Evolutionary conservation across 2,113 vertebrate species (phyloP).

Genomic region (Indicator indicator): DNA sequence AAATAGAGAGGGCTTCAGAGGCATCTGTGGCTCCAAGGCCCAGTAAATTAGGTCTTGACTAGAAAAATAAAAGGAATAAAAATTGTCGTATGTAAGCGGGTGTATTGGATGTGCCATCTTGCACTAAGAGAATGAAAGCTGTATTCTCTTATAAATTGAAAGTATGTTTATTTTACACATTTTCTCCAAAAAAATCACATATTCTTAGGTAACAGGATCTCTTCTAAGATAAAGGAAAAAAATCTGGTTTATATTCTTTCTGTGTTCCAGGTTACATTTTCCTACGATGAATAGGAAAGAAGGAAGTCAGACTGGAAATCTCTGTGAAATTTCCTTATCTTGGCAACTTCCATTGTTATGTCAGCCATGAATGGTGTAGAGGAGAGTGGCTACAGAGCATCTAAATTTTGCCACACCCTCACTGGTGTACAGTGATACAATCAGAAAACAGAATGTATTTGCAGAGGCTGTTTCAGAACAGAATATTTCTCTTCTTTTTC

Average conservation of each 20-base stretch:
- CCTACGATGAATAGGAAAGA: neutral
- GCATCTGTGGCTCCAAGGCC: constrained; percentile 10
- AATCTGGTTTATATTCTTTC: neutral
- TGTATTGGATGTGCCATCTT: neutral
- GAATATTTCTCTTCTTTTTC: neutral
- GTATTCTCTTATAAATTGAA: neutral
- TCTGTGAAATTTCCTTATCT: neutral
- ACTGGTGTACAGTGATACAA: neutral
- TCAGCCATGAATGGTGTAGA: neutral
- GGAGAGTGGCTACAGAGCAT: neutral
- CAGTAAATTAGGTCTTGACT: constrained; percentile 40
- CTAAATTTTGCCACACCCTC: neutral
- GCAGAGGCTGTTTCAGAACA: neutral
- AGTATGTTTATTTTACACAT: neutral
- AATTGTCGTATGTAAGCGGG: neutral
- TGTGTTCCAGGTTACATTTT: neutral
- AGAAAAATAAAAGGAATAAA: constrained; percentile 40
- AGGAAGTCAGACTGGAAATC: neutral
- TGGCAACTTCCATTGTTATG: neutral
- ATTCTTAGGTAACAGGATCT: neutral
- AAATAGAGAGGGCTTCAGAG: constrained; percentile 16
- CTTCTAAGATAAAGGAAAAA: neutral
- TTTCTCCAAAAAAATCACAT: neutral
- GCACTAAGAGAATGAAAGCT: neutral
- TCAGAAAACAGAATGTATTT: neutral